Evolutionary conservation across 2,113 vertebrate species (phyloP).

Genomic region (Plecotus auritus): DNA sequence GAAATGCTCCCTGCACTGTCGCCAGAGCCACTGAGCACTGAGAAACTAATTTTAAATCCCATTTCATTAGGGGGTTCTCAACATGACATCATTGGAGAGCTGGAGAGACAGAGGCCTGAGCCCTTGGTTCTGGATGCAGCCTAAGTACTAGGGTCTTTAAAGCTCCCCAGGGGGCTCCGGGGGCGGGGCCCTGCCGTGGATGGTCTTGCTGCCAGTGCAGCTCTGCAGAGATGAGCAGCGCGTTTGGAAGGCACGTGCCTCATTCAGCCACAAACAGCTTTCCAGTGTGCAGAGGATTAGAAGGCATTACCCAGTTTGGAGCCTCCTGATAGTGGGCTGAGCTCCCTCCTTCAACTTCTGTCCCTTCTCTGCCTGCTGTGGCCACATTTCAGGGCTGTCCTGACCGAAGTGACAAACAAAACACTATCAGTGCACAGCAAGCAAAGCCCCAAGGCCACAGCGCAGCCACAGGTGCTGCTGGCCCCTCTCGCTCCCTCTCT

Average conservation of each 20-base stretch:
- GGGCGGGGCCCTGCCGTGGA: too few species aligned
- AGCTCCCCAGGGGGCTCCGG: neutral
- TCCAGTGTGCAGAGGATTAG: neutral
- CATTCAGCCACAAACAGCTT: neutral
- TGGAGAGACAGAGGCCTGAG: neutral
- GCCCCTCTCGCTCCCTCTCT: too few species aligned
- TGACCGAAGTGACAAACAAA: neutral
- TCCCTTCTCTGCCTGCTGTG: neutral
- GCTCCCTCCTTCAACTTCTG: neutral
- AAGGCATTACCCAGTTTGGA: neutral
- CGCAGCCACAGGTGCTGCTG: neutral
- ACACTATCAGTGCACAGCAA: neutral
- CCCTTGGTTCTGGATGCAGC: neutral
- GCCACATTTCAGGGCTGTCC: neutral
- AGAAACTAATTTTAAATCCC: neutral
- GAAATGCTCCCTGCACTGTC: neutral
- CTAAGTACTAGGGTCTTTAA: neutral
- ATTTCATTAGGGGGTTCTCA: neutral
- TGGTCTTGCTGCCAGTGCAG: neutral
- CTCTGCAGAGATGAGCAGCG: neutral
- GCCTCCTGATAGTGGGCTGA: neutral
- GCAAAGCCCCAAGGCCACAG: neutral
- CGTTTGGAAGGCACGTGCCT: neutral
- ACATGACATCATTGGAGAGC: neutral
- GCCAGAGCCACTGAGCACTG: rapidly evolving